Percentiles rank a stretch among this genome's conserved stretches.
Conservation (phyloP, 2,888 invertebrate species). For the Lottia scabra region DNA sequence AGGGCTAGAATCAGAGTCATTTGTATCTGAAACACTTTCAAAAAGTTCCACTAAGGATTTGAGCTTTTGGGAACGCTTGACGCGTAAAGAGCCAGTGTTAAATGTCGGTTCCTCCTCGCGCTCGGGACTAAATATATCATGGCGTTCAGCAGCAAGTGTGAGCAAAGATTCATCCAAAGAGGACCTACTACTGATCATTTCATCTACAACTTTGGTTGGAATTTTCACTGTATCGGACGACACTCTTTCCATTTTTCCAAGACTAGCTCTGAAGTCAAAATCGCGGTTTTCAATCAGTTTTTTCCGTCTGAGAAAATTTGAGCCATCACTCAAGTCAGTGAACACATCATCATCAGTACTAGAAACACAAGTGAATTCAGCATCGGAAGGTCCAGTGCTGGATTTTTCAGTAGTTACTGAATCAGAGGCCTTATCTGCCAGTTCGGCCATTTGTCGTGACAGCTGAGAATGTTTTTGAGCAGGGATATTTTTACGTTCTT, state of each 20-base stretch:
- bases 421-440: conserved; percentile 27
- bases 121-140: conserved; percentile 36
- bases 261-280: conserved; percentile 5
- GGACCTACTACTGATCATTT: conserved; percentile 44
- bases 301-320: conserved; percentile 7
- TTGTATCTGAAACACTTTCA: conserved; percentile 46
- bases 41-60: conserved; percentile 55
- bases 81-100: conserved; percentile 50
- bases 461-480: conserved; percentile 38
- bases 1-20: conserved; percentile 33
- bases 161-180: conserved; percentile 57
- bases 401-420: conserved; percentile 25
- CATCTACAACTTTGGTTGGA: conserved; percentile 15
- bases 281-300: conserved; percentile 5
- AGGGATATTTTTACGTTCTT: conserved; percentile 26
- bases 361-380: conserved; percentile 27
- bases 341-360: conserved; percentile 32
- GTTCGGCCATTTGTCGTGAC: conserved; percentile 30
- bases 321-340: conserved; percentile 17
- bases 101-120: conserved; percentile 31
- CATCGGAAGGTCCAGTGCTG: conserved; percentile 29
- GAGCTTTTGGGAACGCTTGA: conserved; percentile 51
- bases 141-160: conserved; percentile 49
- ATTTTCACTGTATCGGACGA: conserved; percentile 5
- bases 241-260: not conserved